Conservation (phyloP, 2,113 vertebrate species). For the Spermophilus dauricus region DNA sequence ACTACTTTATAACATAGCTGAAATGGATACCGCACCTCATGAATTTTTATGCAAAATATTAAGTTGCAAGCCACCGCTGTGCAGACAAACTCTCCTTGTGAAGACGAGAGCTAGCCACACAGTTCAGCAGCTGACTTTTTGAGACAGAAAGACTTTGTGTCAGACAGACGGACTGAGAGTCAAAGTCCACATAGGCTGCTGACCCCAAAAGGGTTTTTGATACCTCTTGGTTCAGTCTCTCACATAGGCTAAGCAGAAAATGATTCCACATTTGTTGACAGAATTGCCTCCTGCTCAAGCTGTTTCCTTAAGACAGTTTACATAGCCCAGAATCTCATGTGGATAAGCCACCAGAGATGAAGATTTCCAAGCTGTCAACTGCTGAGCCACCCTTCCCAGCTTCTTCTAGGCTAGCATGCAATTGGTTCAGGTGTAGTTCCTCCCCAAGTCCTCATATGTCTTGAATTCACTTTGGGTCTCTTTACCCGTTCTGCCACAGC, state of each 20-base stretch:
- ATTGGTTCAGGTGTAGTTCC: not conserved
- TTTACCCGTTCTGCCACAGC: not conserved
- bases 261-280: constrained; percentile 41
- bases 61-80: constrained; percentile 78
- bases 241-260: constrained; percentile 45
- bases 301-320: constrained; percentile 42
- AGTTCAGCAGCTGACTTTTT: not conserved
- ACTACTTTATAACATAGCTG: constrained; percentile 82
- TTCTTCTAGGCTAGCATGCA: constrained; percentile 23
- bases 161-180: constrained; percentile 5
- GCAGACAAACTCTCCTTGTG: constrained; percentile 76
- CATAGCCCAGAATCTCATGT: not conserved
- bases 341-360: not conserved
- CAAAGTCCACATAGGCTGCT: constrained; percentile 24
- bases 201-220: constrained; percentile 32
- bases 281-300: constrained; percentile 9
- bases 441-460: not conserved
- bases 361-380: not conserved
- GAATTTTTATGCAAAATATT: constrained; percentile 89
- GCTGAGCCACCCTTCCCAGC: not conserved
- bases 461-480: not conserved
- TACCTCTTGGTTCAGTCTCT: constrained; percentile 41
- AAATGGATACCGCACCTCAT: constrained; percentile 85
- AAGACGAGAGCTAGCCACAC: constrained; percentile 66
- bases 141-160: constrained; percentile 51